Base-by-base conservation (phyloP, 30 jellyfish, hydroid and myxozoan species). In the Clytia hemisphaerica region DNA sequence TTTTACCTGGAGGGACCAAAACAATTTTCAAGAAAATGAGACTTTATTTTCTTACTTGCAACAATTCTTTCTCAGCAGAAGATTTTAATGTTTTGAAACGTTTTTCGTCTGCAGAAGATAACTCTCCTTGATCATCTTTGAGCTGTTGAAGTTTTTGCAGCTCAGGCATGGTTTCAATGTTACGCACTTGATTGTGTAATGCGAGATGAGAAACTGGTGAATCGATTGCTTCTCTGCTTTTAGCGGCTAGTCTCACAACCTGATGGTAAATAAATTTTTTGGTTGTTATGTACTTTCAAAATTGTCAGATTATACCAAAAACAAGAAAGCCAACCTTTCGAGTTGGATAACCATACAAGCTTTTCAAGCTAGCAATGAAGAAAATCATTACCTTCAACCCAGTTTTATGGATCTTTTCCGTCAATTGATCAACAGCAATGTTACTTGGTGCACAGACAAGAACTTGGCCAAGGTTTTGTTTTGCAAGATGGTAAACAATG, bases 211-310 rank as follows among this genome's bases (percentile, higher is more conserved):
- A 45, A n/a, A 92, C 96, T 18, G 95, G 95, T 27, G 96, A 83
- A 33, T 92, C 99, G 46, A 92, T 92, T 12, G 99, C 95, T 73
- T 92, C 99, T 18, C 99, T 64, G 73, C 99, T 92, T 45, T 92
- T 92, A 26, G 99, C 99, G 50, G 98, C 93, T 45, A 92, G 79
- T n/a, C 99, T 75, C 30, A 92, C 99, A 45, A 92, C 99, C 98
- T 81, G 29, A 0, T 47, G 12, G 30, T 6, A n/a, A n/a, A n/a
- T n/a, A n/a, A n/a, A n/a, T n/a, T n/a, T n/a, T n/a, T n/a, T n/a
- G n/a, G n/a, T n/a, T n/a, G n/a, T n/a, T n/a, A n/a, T n/a, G n/a
- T n/a, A n/a, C n/a, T n/a, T n/a, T n/a, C n/a, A n/a, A n/a, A n/a
- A n/a, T n/a, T n/a, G n/a, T n/a, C n/a, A n/a, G n/a, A n/a, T n/a